Evolutionary conservation across 2,888 invertebrate species (phyloP), one percentile per base, ranked within the genome.

Genomic region (Amblyjoppa fuscipennis): DNA sequence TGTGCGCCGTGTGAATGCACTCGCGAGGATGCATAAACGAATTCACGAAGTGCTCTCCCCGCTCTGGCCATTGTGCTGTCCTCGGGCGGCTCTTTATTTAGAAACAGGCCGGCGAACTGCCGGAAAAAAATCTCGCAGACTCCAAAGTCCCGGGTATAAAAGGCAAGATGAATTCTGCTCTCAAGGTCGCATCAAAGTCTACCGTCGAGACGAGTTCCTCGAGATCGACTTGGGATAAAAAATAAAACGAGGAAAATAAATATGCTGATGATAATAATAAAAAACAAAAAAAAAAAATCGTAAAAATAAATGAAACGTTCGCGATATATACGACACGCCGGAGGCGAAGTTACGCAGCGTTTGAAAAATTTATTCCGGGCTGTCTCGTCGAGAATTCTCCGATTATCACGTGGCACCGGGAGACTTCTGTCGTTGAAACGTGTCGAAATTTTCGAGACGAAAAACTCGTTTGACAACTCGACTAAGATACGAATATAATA

Each of bases 401-500:
- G 56, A 74, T 16, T 49, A 49, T 38, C 61, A 75, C 75, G 74
- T 53, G 53, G 45, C 45, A 38, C 45, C 9, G 45, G 3, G 59
- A 81, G 38, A 61, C 28, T 9, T 25, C 34, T 25, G 75, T 25
- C 9, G 56, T 5, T 34, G 41, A 28, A 20, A 31, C 9, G 53
- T 85, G 79, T 82, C 76, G 75, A 85, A 85, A 82, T 82, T 79
- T 51, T 82, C 79, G 61, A 70, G 41, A 66, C 68, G 70, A 70
- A 69, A 86, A 86, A 86, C 83, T 53, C 78, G 83, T 86, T 83
- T 81, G 86, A 86, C 83, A 59, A 74, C 66, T 68, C 51, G 66
- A 34, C 66, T 31, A 34, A 59, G 59, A 20, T 71, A 74, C 74
- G 74, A 78, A 81, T 56, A 25, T 38, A 49, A 16, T 11, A 49